Percentiles rank a stretch among this genome's conserved stretches.
Evolutionary conservation across 2,113 vertebrate species (phyloP).

Genomic region (Prochilodus magdalenae): DNA sequence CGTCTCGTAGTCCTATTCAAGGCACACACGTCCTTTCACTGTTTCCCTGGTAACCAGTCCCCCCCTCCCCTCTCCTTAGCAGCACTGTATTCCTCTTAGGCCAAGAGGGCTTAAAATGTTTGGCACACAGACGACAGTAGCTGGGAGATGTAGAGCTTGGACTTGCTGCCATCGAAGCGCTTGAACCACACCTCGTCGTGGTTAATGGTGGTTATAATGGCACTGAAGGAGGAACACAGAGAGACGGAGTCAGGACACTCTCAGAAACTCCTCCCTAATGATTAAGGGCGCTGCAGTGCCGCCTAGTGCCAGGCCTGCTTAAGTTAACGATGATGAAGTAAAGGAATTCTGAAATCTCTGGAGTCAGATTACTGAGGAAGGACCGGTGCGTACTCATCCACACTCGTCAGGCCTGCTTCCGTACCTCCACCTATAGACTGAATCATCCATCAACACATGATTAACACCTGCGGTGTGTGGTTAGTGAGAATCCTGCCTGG

Average conservation of each 20-base stretch:
- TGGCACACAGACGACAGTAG: conserved; percentile 70
- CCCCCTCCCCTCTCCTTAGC: background rate
- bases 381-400: too few species aligned
- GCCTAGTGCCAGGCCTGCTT: background rate
- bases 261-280: background rate
- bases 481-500: too few species aligned
- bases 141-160: conserved; percentile 96
- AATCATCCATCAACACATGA: too few species aligned
- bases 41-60: conserved; percentile 29
- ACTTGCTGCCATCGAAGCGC: conserved; percentile 94
- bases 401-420: too few species aligned
- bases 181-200: conserved; percentile 99
- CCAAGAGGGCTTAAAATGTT: background rate
- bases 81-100: conserved; percentile 22
- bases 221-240: conserved; percentile 73
- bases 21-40: background rate
- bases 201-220: conserved; percentile 96
- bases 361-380: too few species aligned
- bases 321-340: too few species aligned
- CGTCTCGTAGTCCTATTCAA: background rate
- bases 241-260: background rate
- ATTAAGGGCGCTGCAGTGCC: background rate
- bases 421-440: too few species aligned
- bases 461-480: too few species aligned
- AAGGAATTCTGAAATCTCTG: too few species aligned